Conservation (phyloP, 2,888 invertebrate genomes). For the Polydesmus complanatus region DNA sequence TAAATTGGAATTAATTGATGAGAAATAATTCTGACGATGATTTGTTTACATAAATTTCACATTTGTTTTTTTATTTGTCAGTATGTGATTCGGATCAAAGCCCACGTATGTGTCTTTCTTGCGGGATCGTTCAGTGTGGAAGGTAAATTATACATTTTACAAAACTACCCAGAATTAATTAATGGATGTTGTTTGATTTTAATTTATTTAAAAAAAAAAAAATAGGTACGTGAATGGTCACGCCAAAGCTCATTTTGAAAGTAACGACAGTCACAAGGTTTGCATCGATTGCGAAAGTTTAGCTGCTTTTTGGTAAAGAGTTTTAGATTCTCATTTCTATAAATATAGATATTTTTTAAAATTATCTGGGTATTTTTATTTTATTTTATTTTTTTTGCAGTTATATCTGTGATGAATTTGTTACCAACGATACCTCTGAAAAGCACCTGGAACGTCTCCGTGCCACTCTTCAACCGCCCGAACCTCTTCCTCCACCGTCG, state of each 20-base stretch:
- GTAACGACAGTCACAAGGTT: conserved; percentile 48
- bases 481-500: too few species aligned
- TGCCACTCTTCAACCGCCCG: conserved; percentile 26
- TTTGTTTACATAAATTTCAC: neutral
- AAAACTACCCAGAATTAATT: neutral
- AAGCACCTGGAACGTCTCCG: conserved; percentile 29
- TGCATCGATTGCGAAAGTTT: conserved; percentile 61
- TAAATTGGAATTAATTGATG: too few species aligned
- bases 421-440: conserved; percentile 51
- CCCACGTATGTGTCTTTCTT: conserved; percentile 62
- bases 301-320: conserved; percentile 61
- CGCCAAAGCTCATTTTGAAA: conserved; percentile 53
- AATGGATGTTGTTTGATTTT: neutral
- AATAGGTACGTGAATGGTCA: conserved; percentile 59
- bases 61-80: conserved; percentile 23
- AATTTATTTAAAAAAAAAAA: conserved; percentile 13
- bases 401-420: conserved; percentile 66
- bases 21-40: neutral
- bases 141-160: conserved; percentile 28
- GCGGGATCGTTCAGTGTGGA: conserved; percentile 60
- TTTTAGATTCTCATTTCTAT: too few species aligned
- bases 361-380: neutral
- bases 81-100: conserved; percentile 39
- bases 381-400: conserved; percentile 40
- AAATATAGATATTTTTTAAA: conserved; percentile 11